Conservation (phyloP, 2,797 vertebrate genomes). For the Pipistrellus pygmaeus region DNA sequence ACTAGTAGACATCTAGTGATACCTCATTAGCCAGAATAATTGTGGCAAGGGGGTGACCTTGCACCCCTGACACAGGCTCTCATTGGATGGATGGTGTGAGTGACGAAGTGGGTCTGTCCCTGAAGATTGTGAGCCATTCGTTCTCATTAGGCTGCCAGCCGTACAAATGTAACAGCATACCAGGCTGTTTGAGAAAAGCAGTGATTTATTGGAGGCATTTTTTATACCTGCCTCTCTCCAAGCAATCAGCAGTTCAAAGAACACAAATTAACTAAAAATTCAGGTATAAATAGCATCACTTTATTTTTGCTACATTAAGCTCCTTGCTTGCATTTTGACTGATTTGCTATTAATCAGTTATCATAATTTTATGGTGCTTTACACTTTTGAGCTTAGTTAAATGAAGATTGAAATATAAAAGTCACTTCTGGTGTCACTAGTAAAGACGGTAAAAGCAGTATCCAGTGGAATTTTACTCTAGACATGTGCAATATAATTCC, state of each 20-base stretch:
- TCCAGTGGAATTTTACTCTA: neutral
- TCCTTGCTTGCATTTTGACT: constrained; percentile 64
- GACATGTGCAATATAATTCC: neutral
- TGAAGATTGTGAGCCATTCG: constrained; percentile 90
- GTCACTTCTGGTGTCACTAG: neutral
- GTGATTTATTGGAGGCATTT: constrained; percentile 75
- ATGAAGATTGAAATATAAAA: constrained; percentile 47
- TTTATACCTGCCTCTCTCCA: constrained; percentile 66
- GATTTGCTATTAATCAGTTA: constrained; percentile 72
- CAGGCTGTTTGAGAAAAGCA: constrained; percentile 77
- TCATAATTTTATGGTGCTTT: constrained; percentile 59
- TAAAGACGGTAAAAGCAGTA: neutral
- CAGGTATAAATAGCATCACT: constrained; percentile 61
- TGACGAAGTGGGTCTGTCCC: constrained; percentile 91
- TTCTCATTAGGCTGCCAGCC: constrained; percentile 92
- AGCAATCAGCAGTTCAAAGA: constrained; percentile 62
- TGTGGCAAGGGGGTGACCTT: constrained; percentile 89
- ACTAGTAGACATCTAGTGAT: constrained; percentile 79
- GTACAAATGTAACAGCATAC: constrained; percentile 87
- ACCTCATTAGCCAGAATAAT: constrained; percentile 89
- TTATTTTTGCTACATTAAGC: constrained; percentile 61
- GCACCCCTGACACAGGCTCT: constrained; percentile 86
- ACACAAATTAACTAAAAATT: constrained; percentile 74
- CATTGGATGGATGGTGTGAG: constrained; percentile 89
- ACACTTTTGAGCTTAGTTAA: constrained; percentile 53